Evolutionary conservation across 2,113 vertebrate genomes (phyloP).

Genomic region (Stomatorhinus ivindoensis): DNA sequence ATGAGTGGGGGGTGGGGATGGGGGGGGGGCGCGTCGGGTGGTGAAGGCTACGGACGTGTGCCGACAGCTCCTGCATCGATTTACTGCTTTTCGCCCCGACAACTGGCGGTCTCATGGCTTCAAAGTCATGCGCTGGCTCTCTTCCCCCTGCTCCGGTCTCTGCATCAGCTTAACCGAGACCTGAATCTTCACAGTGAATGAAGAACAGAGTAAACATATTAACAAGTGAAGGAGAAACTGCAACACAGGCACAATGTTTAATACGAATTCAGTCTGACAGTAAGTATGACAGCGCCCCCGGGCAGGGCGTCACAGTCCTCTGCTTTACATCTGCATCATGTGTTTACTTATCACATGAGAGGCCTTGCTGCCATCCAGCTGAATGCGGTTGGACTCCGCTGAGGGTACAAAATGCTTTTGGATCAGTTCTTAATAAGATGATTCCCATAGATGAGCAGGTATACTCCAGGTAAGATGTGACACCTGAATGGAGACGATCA

Average conservation of each 20-base stretch:
- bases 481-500: neutral
- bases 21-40: neutral
- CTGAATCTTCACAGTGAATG: neutral
- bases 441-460: neutral
- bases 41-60: conserved; percentile 22
- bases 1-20: neutral
- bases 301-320: neutral
- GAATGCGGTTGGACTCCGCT: neutral
- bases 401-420: neutral
- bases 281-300: neutral
- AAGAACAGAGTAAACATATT: neutral
- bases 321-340: neutral
- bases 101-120: neutral
- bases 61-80: conserved; percentile 25
- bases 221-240: neutral
- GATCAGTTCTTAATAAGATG: neutral
- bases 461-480: neutral
- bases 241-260: neutral
- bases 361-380: neutral
- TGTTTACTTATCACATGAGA: neutral
- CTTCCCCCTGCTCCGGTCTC: neutral
- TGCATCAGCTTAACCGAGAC: neutral
- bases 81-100: conserved; percentile 14
- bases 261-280: neutral
- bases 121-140: neutral